phyloP scores from a whole-genome alignment of 2,113 vertebrate genomes.

The Aviceda subcristata region DNA sequence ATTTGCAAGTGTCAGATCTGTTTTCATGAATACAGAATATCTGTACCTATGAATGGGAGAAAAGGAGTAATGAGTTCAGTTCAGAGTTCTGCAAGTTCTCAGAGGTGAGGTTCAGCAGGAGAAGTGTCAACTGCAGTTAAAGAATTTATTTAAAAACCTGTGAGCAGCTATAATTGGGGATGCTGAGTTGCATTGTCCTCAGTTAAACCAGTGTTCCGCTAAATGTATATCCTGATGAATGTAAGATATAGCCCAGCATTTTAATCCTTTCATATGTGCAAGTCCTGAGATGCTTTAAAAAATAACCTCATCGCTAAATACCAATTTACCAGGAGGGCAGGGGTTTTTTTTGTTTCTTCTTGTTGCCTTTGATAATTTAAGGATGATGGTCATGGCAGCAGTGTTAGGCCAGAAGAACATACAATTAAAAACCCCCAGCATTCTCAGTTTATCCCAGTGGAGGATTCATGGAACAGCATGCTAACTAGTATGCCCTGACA shows the following conservation, averaged over 20 bases:
- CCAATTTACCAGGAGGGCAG: background rate
- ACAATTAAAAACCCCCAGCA: background rate
- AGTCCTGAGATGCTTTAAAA: background rate
- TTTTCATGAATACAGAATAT: background rate
- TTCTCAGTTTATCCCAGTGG: background rate
- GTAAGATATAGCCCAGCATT: background rate
- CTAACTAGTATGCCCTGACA: background rate
- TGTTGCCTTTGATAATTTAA: background rate
- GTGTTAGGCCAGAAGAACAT: background rate
- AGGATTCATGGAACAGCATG: background rate
- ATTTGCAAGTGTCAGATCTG: background rate
- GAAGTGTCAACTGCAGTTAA: background rate
- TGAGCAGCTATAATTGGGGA: background rate
- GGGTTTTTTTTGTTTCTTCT: background rate
- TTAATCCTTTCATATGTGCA: background rate
- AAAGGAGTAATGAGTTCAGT: background rate
- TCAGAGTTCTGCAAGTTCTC: background rate
- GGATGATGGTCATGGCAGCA: background rate
- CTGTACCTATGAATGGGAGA: background rate
- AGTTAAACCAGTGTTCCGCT: background rate
- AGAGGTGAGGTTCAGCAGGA: background rate
- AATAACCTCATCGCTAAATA: background rate
- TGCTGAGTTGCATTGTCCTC: background rate
- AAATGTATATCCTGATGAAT: background rate
- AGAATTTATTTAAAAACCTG: background rate